phyloP scores from a whole-genome alignment of 2,797 vertebrate species.

The Valencia hispanica region DNA sequence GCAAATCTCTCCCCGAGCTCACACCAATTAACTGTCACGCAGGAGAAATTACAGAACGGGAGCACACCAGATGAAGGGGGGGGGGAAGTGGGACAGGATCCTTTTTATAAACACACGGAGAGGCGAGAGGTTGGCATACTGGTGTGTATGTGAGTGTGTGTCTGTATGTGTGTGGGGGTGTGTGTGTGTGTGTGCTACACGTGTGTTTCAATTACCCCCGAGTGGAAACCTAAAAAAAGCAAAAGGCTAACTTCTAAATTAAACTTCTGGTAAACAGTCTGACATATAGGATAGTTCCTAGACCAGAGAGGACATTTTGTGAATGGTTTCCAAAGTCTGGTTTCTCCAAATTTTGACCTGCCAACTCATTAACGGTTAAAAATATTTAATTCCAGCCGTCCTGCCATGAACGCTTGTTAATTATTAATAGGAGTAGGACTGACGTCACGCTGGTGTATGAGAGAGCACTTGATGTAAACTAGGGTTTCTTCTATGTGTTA shows the following conservation, averaged over 20 bases:
- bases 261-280: not conserved
- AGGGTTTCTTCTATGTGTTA: too few relatives aligned
- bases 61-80: constrained; percentile 49
- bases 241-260: not conserved
- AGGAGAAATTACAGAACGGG: constrained; percentile 65
- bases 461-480: too few relatives aligned
- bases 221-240: not conserved
- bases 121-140: constrained; percentile 46
- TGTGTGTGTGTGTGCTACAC: constrained; percentile 11
- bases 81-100: constrained; percentile 68
- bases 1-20: constrained; percentile 58
- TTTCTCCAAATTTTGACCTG: not conserved
- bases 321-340: not conserved
- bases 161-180: too few relatives aligned
- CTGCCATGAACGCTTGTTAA: not conserved
- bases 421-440: not conserved
- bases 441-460: not conserved
- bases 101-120: constrained; percentile 68
- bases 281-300: not conserved
- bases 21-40: constrained; percentile 69
- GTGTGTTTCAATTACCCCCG: not conserved
- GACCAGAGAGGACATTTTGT: not conserved
- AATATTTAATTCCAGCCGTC: not conserved
- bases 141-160: constrained; percentile 18
- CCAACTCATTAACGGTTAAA: not conserved